These are phyloP conservation scores for Leucophora obtusa DNA, from an alignment of 2,888 invertebrate species.

Conservation along the genomic window DNA sequence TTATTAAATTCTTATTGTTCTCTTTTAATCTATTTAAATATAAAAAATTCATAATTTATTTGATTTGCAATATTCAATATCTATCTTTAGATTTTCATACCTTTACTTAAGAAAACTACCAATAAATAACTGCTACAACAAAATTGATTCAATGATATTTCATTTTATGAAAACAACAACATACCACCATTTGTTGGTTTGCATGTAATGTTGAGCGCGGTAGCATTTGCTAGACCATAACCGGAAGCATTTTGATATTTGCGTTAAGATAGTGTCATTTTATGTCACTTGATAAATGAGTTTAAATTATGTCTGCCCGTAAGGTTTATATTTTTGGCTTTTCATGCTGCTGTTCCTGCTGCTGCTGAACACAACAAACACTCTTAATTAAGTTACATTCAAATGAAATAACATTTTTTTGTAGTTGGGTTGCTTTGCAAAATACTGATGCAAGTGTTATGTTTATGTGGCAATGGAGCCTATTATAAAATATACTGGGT, in stretches of 20 bases:
- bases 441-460: neutral
- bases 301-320: constrained; percentile 76
- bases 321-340: constrained; percentile 64
- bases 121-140: constrained; percentile 47
- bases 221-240: constrained; percentile 61
- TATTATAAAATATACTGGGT: constrained; percentile 6
- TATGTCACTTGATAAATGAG: constrained; percentile 76
- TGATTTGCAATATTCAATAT: constrained; percentile 55
- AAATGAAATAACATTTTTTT: constrained; percentile 43
- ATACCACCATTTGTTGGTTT: neutral
- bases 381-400: constrained; percentile 63
- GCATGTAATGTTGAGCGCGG: constrained; percentile 32
- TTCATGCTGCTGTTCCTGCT: constrained; percentile 23
- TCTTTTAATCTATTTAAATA: neutral
- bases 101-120: constrained; percentile 41
- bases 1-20: neutral
- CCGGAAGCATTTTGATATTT: constrained; percentile 64
- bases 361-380: neutral
- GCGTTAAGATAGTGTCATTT: constrained; percentile 69
- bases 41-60: constrained; percentile 47
- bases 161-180: neutral
- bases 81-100: constrained; percentile 50
- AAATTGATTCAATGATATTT: constrained; percentile 11
- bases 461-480: constrained; percentile 1
- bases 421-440: neutral